Evolutionary conservation across 2,113 vertebrate genomes (phyloP).

Genomic region (Uria lomvia): DNA sequence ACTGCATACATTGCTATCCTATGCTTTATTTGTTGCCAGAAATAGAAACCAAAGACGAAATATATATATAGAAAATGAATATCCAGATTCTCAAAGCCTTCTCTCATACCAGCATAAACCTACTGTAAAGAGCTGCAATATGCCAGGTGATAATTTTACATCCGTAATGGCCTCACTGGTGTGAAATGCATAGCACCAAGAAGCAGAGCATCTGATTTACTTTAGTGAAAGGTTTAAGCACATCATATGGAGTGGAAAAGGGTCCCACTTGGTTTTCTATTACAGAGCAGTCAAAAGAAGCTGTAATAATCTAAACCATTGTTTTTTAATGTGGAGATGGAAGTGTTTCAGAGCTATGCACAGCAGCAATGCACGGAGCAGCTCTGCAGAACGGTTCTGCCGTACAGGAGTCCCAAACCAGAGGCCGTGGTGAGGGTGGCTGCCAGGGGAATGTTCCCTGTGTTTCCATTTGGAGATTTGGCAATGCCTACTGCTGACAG

Average conservation of each 20-base stretch:
- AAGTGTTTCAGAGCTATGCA: not conserved
- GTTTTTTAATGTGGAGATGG: not conserved
- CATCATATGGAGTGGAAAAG: not conserved
- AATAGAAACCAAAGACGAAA: not conserved
- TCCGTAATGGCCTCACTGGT: not conserved
- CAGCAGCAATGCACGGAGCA: not conserved
- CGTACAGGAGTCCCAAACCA: not conserved
- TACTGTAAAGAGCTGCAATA: not conserved
- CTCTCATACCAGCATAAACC: not conserved
- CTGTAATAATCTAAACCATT: not conserved
- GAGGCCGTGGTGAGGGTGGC: not conserved
- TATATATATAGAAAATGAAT: not conserved
- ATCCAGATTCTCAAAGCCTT: not conserved
- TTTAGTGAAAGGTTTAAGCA: not conserved
- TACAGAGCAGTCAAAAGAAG: not conserved
- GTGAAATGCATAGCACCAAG: not conserved
- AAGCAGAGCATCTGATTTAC: not conserved
- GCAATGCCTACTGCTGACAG: not conserved
- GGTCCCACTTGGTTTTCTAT: not conserved
- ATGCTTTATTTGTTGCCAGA: not conserved
- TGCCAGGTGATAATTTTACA: not conserved
- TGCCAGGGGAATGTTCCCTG: not conserved
- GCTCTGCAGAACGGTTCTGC: not conserved
- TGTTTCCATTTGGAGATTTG: not conserved
- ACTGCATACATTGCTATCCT: not conserved